Conservation (phyloP, 2,888 invertebrate genomes). For the Schrankia costaestrigalis region DNA sequence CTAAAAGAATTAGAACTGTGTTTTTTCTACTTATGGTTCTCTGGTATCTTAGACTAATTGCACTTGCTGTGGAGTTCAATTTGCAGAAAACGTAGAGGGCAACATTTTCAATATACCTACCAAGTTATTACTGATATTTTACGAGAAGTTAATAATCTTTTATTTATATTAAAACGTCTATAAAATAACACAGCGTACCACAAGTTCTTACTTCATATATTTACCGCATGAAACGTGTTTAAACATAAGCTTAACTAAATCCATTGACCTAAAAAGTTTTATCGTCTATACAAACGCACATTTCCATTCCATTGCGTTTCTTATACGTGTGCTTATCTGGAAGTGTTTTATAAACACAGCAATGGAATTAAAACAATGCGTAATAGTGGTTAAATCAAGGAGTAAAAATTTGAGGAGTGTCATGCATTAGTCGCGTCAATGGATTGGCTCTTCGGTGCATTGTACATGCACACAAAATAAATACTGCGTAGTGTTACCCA, state of each 20-base stretch:
- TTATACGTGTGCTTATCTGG: background rate
- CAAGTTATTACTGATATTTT: too few species aligned
- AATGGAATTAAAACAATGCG: constrained; percentile 8
- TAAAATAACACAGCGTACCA: too few species aligned
- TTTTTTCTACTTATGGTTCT: too few species aligned
- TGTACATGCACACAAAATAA: constrained; percentile 33
- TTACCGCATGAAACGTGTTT: constrained; percentile 14
- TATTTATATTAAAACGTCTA: too few species aligned
- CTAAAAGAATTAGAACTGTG: too few species aligned
- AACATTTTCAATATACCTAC: too few species aligned
- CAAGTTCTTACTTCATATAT: too few species aligned
- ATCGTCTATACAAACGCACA: background rate
- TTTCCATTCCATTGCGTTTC: constrained; percentile 5
- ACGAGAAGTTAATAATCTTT: too few species aligned
- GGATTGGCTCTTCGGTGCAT: constrained; percentile 40
- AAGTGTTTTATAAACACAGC: background rate
- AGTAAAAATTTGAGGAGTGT: constrained; percentile 32
- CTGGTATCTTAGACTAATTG: too few species aligned
- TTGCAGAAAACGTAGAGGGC: too few species aligned
- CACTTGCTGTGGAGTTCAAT: too few species aligned
- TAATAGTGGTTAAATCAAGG: constrained; percentile 4
- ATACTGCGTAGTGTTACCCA: constrained; percentile 18
- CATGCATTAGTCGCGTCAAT: constrained; percentile 42
- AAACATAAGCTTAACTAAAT: constrained; percentile 15
- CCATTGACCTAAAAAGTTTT: constrained; percentile 16